Evolutionary conservation across 1,140 invertebrate species (phyloP).

Genomic region (Micrasema minimum): DNA sequence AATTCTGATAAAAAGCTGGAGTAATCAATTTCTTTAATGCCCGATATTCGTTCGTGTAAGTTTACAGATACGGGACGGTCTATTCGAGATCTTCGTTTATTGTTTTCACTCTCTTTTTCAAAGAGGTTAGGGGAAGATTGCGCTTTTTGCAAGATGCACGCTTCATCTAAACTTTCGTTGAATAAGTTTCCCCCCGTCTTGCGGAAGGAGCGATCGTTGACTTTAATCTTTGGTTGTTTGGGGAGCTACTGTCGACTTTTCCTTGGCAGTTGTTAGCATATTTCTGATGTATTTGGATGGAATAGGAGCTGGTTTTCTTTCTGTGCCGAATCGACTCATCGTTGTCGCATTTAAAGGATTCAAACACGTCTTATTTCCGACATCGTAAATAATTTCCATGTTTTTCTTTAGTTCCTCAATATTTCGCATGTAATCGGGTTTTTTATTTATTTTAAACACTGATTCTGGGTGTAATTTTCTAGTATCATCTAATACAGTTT

Average conservation of each 20-base stretch:
- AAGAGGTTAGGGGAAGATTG: constrained; percentile 32
- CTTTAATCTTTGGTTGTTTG: neutral
- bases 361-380: constrained; percentile 15
- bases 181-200: constrained; percentile 38
- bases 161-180: constrained; percentile 25
- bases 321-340: constrained; percentile 20
- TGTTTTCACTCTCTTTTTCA: neutral
- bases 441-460: constrained; percentile 4
- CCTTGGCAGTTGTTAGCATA: constrained; percentile 33
- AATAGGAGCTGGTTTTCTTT: constrained; percentile 14
- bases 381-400: constrained; percentile 40
- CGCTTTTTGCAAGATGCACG: constrained; percentile 29
- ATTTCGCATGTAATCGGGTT: constrained; percentile 34
- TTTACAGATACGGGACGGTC: constrained; percentile 8
- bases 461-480: too few species aligned
- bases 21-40: constrained; percentile 42
- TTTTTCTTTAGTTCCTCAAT: constrained; percentile 36
- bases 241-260: constrained; percentile 3
- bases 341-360: constrained; percentile 20
- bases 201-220: constrained; percentile 16
- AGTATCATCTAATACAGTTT: too few species aligned
- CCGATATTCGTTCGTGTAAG: constrained; percentile 28
- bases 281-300: constrained; percentile 19
- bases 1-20: constrained; percentile 38
- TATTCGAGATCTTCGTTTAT: constrained; percentile 1